Evolutionary conservation across 2,113 vertebrate species (phyloP), one percentile per base, ranked within the genome.

Genomic region (Epinephelus lanceolatus): DNA sequence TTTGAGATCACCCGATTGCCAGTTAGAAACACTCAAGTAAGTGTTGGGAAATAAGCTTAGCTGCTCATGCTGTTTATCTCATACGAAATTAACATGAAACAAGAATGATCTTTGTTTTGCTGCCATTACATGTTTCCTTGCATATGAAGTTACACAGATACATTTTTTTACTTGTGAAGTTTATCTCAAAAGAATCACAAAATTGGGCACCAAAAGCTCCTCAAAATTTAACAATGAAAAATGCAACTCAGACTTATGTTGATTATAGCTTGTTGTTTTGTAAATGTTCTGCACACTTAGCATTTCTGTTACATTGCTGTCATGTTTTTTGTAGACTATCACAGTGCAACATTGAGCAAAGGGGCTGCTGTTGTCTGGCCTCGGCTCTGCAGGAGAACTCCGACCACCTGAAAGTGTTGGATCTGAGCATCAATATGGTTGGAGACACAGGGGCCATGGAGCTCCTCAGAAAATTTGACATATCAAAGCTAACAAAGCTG

Each of bases 341-440:
- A 3, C 86, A 87, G 63, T 94, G 93, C 69, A 66, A 78, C 45
- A 76, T 94, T 27, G 25, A 78, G 68, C 6, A 30, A 9, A 25
- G 18, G 23, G 87, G 91, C 60, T 84, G 89, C 65, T 3, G 0
- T 0, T 4, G 67, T 42, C 77, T 94, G 78, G 83, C 80, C 17
- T 68, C 85, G 7, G 88, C 88, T 42, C 71, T 94, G 59, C 30
- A 86, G 23, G n/a, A n/a, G 15, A 91, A 91, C 61, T n/a, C 84
- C 1, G 3, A 2, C 37, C 27, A 66, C 40, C 79, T 94, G 23
- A 83, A 33, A 45, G 67, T 5, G 57, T 74, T 94, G 63, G 92
- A 94, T 40, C 69, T 94, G 37, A 93, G 88, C 89, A 89, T 91
- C 70, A 94, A 93, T 25, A 21, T 15, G 5, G 5, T 93, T 1